These are phyloP conservation scores for Eudasyphora cyanicolor DNA, from an alignment of 2,888 invertebrate genomes.

Conservation along the genomic window DNA sequence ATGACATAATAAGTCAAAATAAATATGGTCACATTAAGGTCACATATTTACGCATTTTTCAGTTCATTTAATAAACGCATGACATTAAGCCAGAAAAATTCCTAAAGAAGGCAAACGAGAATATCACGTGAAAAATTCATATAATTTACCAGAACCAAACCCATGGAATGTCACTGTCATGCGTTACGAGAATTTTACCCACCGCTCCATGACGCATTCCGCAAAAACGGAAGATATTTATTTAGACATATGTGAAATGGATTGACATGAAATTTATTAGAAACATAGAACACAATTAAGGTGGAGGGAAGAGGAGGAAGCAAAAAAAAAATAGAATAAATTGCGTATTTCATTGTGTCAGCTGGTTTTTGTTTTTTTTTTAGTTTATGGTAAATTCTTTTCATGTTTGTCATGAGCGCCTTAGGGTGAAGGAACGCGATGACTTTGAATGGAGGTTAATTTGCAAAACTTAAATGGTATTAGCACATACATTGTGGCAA, in stretches of 20 bases:
- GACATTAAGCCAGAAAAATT: neutral
- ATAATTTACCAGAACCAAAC: constrained; percentile 32
- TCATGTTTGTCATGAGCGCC: no score
- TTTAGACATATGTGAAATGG: neutral
- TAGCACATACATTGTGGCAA: no score
- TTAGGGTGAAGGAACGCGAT: no score
- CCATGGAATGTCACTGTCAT: neutral
- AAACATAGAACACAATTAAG: neutral
- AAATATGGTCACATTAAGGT: constrained; percentile 40
- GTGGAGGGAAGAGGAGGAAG: neutral
- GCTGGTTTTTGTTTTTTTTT: neutral
- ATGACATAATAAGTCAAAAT: constrained; percentile 45
- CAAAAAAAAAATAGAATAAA: neutral
- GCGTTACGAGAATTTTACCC: no score
- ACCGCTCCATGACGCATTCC: neutral
- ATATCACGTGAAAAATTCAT: constrained; percentile 28
- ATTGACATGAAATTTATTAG: neutral
- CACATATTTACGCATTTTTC: constrained; percentile 3
- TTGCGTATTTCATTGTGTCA: neutral
- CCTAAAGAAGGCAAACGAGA: neutral
- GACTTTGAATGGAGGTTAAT: no score
- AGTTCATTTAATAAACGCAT: neutral
- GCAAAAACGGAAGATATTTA: neutral
- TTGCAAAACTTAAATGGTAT: no score
- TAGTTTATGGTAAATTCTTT: no score